Evolutionary conservation across 2,113 vertebrate genomes (phyloP), one percentile per base, ranked within the genome.

Genomic region (Erythrocercus mccallii): DNA sequence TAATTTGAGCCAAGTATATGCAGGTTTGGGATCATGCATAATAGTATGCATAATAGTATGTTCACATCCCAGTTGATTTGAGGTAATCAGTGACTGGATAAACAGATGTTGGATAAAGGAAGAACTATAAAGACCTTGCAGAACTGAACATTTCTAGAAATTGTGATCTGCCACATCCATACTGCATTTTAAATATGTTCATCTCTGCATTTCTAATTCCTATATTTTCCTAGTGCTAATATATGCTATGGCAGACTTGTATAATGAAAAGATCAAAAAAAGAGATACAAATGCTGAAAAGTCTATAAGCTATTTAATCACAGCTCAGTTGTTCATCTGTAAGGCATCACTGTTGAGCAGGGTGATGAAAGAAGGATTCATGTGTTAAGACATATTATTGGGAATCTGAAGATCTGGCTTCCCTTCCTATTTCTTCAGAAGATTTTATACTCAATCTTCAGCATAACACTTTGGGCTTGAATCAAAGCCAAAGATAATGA

Each of bases 371-470:
- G 76, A 86, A 91, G 57, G 57, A 68, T 91, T 91, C 65, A 84
- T 53, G 77, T 86, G 77, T 92, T 92, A 91, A 95, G 70, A 88
- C 27, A 51, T 24, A 40, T 78, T 90, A 88, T 54, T 91, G 30
- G 65, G 73, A 95, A 81, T 94, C 44, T 91, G 72, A 92, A 86
- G 64, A 94, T 91, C 65, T 94, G 91, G 70, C 81, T 95, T 89
- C 81, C 85, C 21, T 87, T 91, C 54, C 27, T 42, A 82, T 76
- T 92, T 91, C 66, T 90, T 92, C 45, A 77, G 66, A 82, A 85
- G 81, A 90, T 80, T 91, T 95, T 42, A 38, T 65, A 47, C 27
- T 77, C 48, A 81, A 21, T 76, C n/a, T 82, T 90, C 53, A 68
- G 35, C 47, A 77, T 64, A 82, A 77, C 53, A 58, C 74, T 94